Evolutionary conservation across 2,888 invertebrate species (phyloP), one percentile per base, ranked within the genome.

Genomic region (Lithophane semibrunnea): DNA sequence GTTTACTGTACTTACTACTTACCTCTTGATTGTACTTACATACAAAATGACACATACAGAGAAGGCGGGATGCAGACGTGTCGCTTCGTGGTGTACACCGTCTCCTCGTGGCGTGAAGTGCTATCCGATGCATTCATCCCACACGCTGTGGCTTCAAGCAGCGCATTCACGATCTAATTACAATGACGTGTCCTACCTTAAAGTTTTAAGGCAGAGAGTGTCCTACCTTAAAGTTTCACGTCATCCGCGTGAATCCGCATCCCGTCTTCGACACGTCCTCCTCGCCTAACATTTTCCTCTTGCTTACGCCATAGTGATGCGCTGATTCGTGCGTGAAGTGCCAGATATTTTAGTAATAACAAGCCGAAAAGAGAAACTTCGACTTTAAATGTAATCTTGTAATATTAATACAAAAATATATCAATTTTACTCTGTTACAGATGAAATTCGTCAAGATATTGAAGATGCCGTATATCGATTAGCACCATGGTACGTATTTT

Each of bases 381-480:
- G 56, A 56, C 4, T n/a, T 56, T 3, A 24, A 24, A n/a, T n/a
- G 12, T 56, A 13, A 24, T 49, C n/a, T 9, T 71, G 24, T 42
- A 24, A n/a, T 12, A 47, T 47, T 12, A 37, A 7, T 18, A 42
- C n/a, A 24, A 63, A 56, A 68, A 42, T 56, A 8, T 24, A 29
- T 29, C 18, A 56, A 49, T 42, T 21, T 21, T 4, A 47, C 12
- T 85, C 18, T 89, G 86, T 97, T 97, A 65, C 94, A 99, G 99
- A 99, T 97, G 99, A 99, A 97, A 99, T 99, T 87, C 97, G 99
- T 4, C 99, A 99, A 95, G 99, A 99, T 91, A 98, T 99, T 79
- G 99, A 99, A 96, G 99, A 99, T 96, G 98, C 99, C 9, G 98
- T 99, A 0, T 99, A 99, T 92, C 97, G 99, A 89, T 97, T 99